Percentiles rank a stretch among this genome's conserved stretches.
Conservation (phyloP, 1,140 invertebrate species). For the Trigoniulus corallinus region DNA sequence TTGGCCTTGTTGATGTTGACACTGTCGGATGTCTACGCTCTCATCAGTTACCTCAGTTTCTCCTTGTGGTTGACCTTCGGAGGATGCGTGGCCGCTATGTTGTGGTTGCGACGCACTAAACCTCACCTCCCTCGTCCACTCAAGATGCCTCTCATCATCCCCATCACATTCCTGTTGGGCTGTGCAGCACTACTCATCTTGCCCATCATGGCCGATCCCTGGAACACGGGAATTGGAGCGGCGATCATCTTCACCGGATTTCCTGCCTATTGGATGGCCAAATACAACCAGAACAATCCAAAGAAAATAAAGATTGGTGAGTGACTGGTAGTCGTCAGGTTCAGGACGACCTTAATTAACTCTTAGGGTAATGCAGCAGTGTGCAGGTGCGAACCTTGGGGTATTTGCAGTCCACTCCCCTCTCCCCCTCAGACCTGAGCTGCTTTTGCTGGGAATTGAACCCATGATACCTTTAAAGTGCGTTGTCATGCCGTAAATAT, state of each 20-base stretch:
- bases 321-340: no score
- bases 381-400: no score
- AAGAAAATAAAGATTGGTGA: no score
- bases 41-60: constrained; percentile 66
- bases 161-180: constrained; percentile 32
- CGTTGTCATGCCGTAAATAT: no score
- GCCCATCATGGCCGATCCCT: constrained; percentile 28
- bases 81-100: constrained; percentile 53
- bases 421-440: no score
- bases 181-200: constrained; percentile 34
- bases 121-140: constrained; percentile 65
- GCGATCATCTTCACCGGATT: constrained; percentile 32
- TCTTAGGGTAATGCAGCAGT: no score
- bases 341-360: no score
- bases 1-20: constrained; percentile 52
- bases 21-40: constrained; percentile 45
- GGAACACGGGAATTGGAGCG: constrained; percentile 22
- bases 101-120: constrained; percentile 50
- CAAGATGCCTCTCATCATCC: constrained; percentile 43
- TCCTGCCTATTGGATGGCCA: constrained; percentile 32
- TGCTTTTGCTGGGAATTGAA: no score
- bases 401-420: no score
- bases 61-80: constrained; percentile 61
- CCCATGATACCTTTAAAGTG: no score
- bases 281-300: no score